A percentile compares a stretch with the other conserved stretches of the same genome.
Evolutionary conservation across 1,140 invertebrate species (phyloP).

Genomic region (Zaprionus gabonicus): DNA sequence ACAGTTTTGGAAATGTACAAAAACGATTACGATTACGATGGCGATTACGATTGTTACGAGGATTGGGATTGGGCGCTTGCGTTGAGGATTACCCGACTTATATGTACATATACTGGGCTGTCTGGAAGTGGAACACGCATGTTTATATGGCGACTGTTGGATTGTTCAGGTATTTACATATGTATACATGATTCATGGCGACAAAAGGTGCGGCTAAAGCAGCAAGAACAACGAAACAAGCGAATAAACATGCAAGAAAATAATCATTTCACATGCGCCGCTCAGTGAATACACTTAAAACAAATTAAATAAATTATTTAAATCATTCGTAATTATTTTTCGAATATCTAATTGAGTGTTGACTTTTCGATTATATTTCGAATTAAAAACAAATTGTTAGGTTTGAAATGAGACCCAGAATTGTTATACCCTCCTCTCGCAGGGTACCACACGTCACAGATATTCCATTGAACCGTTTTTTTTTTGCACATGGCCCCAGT

Average conservation of each 20-base stretch:
- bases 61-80: neutral
- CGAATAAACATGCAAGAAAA: slow-evolving; percentile 36
- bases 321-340: neutral
- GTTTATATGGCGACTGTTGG: slow-evolving; percentile 50
- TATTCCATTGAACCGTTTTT: slow-evolving; percentile 29
- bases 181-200: slow-evolving; percentile 74
- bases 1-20: slow-evolving; percentile 32
- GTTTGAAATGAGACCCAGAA: neutral
- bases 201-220: slow-evolving; percentile 65
- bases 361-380: neutral
- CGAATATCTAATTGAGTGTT: neutral
- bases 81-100: slow-evolving; percentile 29
- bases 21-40: slow-evolving; percentile 19
- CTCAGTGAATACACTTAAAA: slow-evolving; percentile 23
- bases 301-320: neutral
- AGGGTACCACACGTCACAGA: slow-evolving; percentile 1
- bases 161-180: slow-evolving; percentile 49
- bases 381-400: neutral
- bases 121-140: slow-evolving; percentile 70
- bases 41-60: slow-evolving; percentile 19
- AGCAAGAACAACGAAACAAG: slow-evolving; percentile 43
- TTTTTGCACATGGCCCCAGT: slow-evolving; percentile 50
- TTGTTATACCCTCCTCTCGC: slow-evolving; percentile 1
- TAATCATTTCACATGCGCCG: slow-evolving; percentile 3
- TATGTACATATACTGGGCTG: slow-evolving; percentile 34